Base-by-base conservation (phyloP, 2,797 vertebrate species). In the Pipistrellus pygmaeus region DNA sequence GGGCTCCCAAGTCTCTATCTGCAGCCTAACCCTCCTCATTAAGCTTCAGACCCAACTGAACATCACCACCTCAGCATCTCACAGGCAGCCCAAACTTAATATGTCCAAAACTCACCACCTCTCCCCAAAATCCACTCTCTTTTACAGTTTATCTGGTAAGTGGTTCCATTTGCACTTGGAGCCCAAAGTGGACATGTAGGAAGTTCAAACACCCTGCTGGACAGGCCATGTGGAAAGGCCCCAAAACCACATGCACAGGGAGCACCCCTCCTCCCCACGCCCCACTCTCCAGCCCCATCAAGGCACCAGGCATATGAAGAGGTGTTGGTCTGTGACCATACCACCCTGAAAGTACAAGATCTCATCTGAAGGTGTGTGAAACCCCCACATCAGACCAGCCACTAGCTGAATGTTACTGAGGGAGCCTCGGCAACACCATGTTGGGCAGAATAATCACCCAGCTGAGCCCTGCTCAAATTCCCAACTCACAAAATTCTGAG, bases 61-160 rank as follows among this genome's bases (percentile, higher is more conserved):
- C 41, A 68, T 60, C 12, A 48, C 44, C 7, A 57, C 7, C 44
- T 84, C 48, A 77, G 38, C 48, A 80, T 80, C 41, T 82, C 90
- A 48, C 32, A 93, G 13, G 14, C 38, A 66, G 87, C 69, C 38
- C 64, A 84, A 41, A 87, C 9, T 76, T 78, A 73, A 35, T 18
- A 60, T 38, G 8, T 15, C 83, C 41, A 86, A 73, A 91, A 72
- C 13, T n/a, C 64, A 66, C 2, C 38, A 38, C 32, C 23, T 53
- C n/a, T 78, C 25, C 30, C 11, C 2, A 7, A 66, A 84, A 76
- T 5, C 25, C 23, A n/a, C 41, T 35, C 44, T 88, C 32, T 69
- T 77, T 1, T 76, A 62, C 32, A 73, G 6, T 57, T 81, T 55
- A 64, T 78, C 44, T 75, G 8, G 2, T 62, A 78, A 85, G 15